Evolutionary conservation across 1,140 invertebrate genomes (phyloP), one percentile per base, ranked within the genome.

Genomic region (Camponotus pennsylvanicus): DNA sequence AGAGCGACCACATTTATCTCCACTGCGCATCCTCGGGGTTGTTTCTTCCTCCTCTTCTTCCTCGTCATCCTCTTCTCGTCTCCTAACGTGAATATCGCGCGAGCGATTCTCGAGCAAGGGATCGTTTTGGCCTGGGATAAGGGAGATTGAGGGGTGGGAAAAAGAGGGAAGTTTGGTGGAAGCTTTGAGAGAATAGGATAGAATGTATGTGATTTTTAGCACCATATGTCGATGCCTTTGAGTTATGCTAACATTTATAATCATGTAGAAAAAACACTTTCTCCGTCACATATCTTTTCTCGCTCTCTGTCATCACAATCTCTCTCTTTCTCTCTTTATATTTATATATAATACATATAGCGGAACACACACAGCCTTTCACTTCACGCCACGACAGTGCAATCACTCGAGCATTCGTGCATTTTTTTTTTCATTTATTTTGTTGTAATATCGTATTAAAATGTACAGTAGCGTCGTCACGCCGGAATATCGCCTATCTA

Each of bases 191-290:
- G 78, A 89, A 70, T 55, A 52, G 78, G 79, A 77, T 37, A 89
- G 78, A 90, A 87, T 64, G 80, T 45, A 75, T 82, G 88, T 87
- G 63, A 86, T 71, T 77, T 37, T 40, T 21, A 90, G 86, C 88
- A 90, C 70, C 89, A 77, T 89, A 88, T 69, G 64, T 66, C 84
- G 89, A 90, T 90, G 80, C 89, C 34, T 70, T 88, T 90, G 86
- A 91, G 75, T 91, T 84, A 80, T 42, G 69, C 89, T 91, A 91
- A 91, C 89, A 88, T 86, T 83, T 91, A 91, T 88, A 88, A 78
- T 91, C 84, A 82, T 90, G 89, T 91, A 91, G 89, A 91, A 91
- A 92, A 90, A 91, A 75, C 90, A 90, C 69, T 88, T 87, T 88
- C 79, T 77, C 87, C 76, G 37, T 71, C 69, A 27, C 27, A 70